Evolutionary conservation across 2,797 vertebrate species (phyloP), one percentile per base, ranked within the genome.

Genomic region (Melanotaenia nigrans): DNA sequence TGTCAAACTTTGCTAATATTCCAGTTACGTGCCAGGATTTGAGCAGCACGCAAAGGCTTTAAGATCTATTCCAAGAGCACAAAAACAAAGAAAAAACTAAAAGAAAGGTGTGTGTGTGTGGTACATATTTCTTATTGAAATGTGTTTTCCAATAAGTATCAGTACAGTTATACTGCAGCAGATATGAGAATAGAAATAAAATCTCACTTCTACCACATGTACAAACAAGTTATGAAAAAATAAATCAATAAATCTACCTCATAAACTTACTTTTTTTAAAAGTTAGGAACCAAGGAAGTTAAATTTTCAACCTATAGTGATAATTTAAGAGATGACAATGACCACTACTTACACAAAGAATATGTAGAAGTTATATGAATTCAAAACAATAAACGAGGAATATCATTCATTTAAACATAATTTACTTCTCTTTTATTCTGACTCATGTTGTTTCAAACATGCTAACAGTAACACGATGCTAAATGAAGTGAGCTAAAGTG

Each of bases 1-100:
- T 80, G 45, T 32, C 16, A 33, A n/a, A 67, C n/a, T n/a, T 61
- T 0, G n/a, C 5, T 54, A n/a, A 61, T 51, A 67, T 81, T 9
- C 35, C 12, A 45, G 9, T 7, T 11, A 36, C 45, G 22, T 2
- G 3, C 1, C 8, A 16, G 22, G 24, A 14, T 70, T 53, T 59
- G n/a, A 77, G 70, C 6, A 33, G 32, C 9, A 8, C 16, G 33
- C 22, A 14, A 3, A 4, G 11, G 3, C 5, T 56, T 12, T 8
- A 13, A 5, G 14, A 14, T 16, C 5, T 42, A 4, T 18, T 18
- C 16, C 16, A 30, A 30, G 28, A 30, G 28, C 28, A 30, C 28
- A 30, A 42, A 42, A 45, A 24, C n/a, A 51, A 51, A 6, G 35
- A 35, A 4, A 25, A 16, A 3, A 30, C 32, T 14, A 11, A 8